phyloP scores from a whole-genome alignment of 92 coral and sea anemone species.

The Pocillopora grandis region DNA sequence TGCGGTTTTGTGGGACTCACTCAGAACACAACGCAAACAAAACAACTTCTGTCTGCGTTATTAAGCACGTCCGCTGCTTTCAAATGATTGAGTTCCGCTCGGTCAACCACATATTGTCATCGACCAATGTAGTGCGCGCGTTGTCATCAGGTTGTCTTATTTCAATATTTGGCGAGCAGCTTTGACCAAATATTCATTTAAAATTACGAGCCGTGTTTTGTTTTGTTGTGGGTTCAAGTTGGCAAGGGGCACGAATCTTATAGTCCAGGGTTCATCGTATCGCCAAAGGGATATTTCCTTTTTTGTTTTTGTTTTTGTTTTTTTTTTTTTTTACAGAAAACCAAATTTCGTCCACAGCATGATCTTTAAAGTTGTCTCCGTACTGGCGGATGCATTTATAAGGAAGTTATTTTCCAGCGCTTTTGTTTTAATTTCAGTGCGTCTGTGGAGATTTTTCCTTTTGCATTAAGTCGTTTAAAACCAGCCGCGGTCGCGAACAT shows the following conservation, averaged over 20 bases:
- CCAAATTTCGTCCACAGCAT: slow-evolving; percentile 29
- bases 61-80: slow-evolving; percentile 67
- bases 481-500: slow-evolving; percentile 29
- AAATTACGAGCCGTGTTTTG: slow-evolving; percentile 75
- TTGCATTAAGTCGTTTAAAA: slow-evolving; percentile 32
- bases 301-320: slow-evolving; percentile 17
- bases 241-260: slow-evolving; percentile 27
- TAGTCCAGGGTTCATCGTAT: slow-evolving; percentile 16
- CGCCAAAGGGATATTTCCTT: slow-evolving; percentile 23
- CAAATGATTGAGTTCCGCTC: slow-evolving; percentile 66
- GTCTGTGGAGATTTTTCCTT: slow-evolving; percentile 5
- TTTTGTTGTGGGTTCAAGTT: slow-evolving; percentile 72
- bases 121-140: slow-evolving; percentile 64
- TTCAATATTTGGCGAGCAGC: slow-evolving; percentile 85
- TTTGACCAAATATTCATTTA: slow-evolving; percentile 83
- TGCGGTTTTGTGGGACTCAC: slow-evolving; percentile 89
- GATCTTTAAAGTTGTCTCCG: slow-evolving; percentile 16
- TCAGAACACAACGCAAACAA: slow-evolving; percentile 71
- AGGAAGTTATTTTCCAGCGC: slow-evolving; percentile 18
- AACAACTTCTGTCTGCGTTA: slow-evolving; percentile 64
- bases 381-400: slow-evolving; percentile 4
- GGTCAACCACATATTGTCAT: slow-evolving; percentile 61
- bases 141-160: slow-evolving; percentile 61
- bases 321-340: slow-evolving; percentile 9
- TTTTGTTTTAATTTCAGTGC: slow-evolving; percentile 17